These are phyloP conservation scores for Paratilapia polleni DNA, from an alignment of 2,113 vertebrate species.

Conservation along the genomic window DNA sequence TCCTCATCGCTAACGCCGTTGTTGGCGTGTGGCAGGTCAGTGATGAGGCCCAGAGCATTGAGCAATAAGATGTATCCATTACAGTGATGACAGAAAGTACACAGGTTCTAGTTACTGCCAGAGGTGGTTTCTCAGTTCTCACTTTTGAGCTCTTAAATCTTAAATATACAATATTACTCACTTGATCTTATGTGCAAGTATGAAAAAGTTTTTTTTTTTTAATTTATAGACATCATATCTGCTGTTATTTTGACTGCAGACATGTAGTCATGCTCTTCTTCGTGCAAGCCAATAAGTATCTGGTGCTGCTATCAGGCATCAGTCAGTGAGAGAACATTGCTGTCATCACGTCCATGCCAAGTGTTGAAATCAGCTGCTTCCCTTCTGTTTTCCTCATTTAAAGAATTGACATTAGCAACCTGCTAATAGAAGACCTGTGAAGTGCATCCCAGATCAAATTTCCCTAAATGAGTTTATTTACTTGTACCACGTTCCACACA, in stretches of 20 bases:
- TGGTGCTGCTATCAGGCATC: conserved; percentile 10
- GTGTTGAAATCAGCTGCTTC: conserved; percentile 23
- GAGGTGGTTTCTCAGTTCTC: conserved; percentile 19
- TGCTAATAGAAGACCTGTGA: background rate
- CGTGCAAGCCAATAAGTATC: background rate
- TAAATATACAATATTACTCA: conserved; percentile 8
- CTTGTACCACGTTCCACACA: background rate
- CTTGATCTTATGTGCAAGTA: background rate
- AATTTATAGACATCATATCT: background rate
- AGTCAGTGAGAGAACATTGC: conserved; percentile 16
- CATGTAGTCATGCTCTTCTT: conserved; percentile 1
- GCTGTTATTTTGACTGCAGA: background rate
- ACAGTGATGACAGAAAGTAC: conserved; percentile 36
- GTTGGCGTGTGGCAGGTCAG: conserved; percentile 95
- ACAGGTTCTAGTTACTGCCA: conserved; percentile 44
- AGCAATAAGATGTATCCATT: conserved; percentile 43
- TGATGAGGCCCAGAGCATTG: conserved; percentile 1
- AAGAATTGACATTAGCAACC: background rate
- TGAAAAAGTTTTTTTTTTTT: background rate
- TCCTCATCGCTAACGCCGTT: conserved; percentile 91
- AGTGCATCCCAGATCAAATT: background rate
- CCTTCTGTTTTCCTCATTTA: conserved; percentile 10
- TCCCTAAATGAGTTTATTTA: background rate
- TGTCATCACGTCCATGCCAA: conserved; percentile 5
- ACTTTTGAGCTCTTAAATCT: conserved; percentile 14